These are phyloP conservation scores for Trachurus trachurus DNA, from an alignment of 2,797 vertebrate genomes.

Conservation along the genomic window DNA sequence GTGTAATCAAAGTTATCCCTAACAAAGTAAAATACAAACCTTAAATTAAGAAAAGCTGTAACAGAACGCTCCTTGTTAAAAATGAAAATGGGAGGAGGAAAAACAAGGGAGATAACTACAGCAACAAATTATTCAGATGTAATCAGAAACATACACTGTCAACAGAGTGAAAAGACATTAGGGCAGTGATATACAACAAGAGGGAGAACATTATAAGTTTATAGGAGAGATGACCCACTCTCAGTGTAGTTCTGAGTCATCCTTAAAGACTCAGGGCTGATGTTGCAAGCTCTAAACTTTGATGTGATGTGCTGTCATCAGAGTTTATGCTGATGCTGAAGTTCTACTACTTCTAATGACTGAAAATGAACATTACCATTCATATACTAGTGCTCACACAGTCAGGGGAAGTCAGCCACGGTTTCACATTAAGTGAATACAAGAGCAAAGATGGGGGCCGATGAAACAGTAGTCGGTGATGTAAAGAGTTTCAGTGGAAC, in stretches of 20 bases:
- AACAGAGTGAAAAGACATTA: conserved; percentile 13
- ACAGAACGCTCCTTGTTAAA: too few species aligned
- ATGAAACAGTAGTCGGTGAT: background rate
- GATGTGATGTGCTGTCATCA: conserved; percentile 33
- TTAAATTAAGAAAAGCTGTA: background rate
- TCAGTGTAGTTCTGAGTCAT: conserved; percentile 11
- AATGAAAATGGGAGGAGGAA: background rate
- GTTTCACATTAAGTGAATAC: conserved; percentile 8
- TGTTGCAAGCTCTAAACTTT: conserved; percentile 34
- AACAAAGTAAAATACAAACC: conserved; percentile 11
- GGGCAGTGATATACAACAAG: conserved; percentile 1
- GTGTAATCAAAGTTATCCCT: conserved; percentile 11
- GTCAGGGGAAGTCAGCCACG: conserved; percentile 1
- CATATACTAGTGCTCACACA: conserved; percentile 1
- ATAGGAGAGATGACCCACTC: conserved; percentile 10
- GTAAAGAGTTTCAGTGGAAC: background rate
- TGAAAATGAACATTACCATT: conserved; percentile 16
- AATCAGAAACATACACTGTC: background rate
- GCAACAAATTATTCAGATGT: conserved; percentile 9
- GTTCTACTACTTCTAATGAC: conserved; percentile 10
- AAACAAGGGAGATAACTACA: background rate
- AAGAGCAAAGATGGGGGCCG: background rate
- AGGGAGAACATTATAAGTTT: conserved; percentile 13
- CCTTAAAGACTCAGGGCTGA: conserved; percentile 29
- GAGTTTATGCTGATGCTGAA: conserved; percentile 33